Conservation (phyloP, 37 sponge, comb jelly and placozoan genomes). For the Aphrocallistes beatrix region DNA sequence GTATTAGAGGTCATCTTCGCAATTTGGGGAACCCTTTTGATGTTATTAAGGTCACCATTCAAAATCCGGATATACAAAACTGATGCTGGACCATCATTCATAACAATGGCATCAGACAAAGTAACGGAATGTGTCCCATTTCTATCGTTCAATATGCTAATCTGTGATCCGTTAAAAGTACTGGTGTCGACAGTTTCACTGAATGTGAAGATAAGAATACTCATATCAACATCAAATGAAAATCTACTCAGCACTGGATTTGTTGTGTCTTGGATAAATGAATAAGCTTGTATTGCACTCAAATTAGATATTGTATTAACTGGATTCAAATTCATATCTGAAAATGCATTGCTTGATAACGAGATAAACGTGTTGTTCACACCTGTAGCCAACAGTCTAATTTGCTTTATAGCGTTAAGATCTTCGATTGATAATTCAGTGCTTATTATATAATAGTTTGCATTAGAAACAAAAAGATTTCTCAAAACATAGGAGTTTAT, state of each 20-base stretch:
- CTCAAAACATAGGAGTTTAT: constrained; percentile 36
- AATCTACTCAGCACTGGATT: constrained; percentile 39
- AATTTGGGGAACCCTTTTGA: constrained; percentile 40
- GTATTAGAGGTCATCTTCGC: constrained; percentile 38
- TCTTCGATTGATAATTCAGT: constrained; percentile 35
- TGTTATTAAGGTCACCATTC: constrained; percentile 37
- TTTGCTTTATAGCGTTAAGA: constrained; percentile 50
- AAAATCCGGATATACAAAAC: constrained; percentile 30
- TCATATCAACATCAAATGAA: constrained; percentile 50
- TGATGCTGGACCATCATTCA: not conserved
- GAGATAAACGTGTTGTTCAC: constrained; percentile 44
- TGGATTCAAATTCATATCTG: constrained; percentile 43
- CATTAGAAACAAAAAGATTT: not conserved
- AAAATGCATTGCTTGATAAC: constrained; percentile 22
- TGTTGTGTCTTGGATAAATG: constrained; percentile 38
- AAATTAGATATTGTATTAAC: constrained; percentile 14
- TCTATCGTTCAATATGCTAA: constrained; percentile 16
- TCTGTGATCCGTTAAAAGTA: constrained; percentile 19
- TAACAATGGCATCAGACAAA: not conserved
- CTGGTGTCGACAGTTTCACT: constrained; percentile 53
- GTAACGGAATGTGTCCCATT: not conserved
- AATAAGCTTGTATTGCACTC: constrained; percentile 21
- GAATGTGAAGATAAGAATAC: constrained; percentile 48
- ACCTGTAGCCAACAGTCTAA: constrained; percentile 33
- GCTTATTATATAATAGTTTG: constrained; percentile 15